Conservation (phyloP, 2,888 invertebrate genomes). For the Athalia circularis region DNA sequence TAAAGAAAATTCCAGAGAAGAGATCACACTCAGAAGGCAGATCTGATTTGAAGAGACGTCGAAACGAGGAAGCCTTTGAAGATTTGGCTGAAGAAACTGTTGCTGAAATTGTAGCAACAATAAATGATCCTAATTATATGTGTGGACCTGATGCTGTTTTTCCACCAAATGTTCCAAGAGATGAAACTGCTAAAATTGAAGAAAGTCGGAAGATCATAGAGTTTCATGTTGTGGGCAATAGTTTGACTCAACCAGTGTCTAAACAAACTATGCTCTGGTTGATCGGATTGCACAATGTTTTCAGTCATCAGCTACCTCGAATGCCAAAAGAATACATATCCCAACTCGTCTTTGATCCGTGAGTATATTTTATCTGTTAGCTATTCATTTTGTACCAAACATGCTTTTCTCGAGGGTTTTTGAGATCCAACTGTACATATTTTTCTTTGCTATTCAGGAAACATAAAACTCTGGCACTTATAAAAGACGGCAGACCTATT, state of each 20-base stretch:
- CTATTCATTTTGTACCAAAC: constrained; percentile 21
- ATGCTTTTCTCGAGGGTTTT: constrained; percentile 8
- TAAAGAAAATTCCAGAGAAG: constrained; percentile 67
- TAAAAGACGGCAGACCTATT: constrained; percentile 94
- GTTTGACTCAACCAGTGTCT: constrained; percentile 88
- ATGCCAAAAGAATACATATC: constrained; percentile 99
- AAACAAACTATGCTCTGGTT: constrained; percentile 96
- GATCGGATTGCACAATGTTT: constrained; percentile 94
- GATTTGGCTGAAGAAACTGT: constrained; percentile 89
- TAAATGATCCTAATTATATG: constrained; percentile 90
- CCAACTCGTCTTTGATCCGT: constrained; percentile 95
- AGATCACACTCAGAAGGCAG: constrained; percentile 64
- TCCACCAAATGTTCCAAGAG: constrained; percentile 89
- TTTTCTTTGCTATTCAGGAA: constrained; percentile 79
- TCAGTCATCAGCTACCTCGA: constrained; percentile 95
- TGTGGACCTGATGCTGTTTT: constrained; percentile 89
- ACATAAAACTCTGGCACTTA: constrained; percentile 93
- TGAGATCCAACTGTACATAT: constrained; percentile 5
- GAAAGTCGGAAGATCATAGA: constrained; percentile 93
- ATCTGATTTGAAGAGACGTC: constrained; percentile 65
- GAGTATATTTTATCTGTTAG: constrained; percentile 72
- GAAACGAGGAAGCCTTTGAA: constrained; percentile 77
- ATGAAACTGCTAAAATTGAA: constrained; percentile 93
- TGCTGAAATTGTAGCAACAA: constrained; percentile 87
- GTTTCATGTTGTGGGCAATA: constrained; percentile 96